Evolutionary conservation across 2,888 invertebrate species (phyloP), one percentile per base, ranked within the genome.

Genomic region (Chesias legatella): DNA sequence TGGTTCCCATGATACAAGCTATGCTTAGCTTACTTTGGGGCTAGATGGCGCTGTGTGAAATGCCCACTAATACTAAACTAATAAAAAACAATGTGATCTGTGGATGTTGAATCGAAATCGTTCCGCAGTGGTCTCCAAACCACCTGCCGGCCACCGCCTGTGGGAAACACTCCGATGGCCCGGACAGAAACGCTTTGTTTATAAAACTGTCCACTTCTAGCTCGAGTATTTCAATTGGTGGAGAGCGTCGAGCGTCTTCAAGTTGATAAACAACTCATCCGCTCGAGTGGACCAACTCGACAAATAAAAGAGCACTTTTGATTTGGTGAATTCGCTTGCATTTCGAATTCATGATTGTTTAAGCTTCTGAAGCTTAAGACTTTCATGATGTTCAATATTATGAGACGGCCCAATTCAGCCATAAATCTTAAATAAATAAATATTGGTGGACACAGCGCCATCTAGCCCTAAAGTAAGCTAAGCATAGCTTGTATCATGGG

Each of bases 141-240:
- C 81, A 79, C 78, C 79, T 75, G 81, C 67, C 67, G 60, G 62
- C 69, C 71, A 73, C 43, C 61, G 67, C 61, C 68, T 81, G 82
- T 84, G 85, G 80, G 82, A 84, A 82, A 75, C 74, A 67, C 47
- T 72, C 80, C 81, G 83, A 84, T 84, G 78, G 73, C 54, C 71
- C 68, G 73, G 67, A 75, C 69, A 74, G 73, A 69, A 68, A 73
- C 60, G 63, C 69, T 77, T 82, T 88, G 83, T 88, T 86, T 86
- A 84, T 80, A 77, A 85, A 86, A 86, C 86, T 83, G 82, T 81
- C 84, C 80, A 84, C 85, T 85, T 73, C 69, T 76, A 73, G 65
- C 27, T 68, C 60, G 67, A 69, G 71, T 70, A 70, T 73, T 73
- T 71, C 70, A 67, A 57, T 56, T 56, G 61, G 68, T 76, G 69